Conservation (phyloP, 2,113 vertebrate species). For the Nansenia antarctica region DNA sequence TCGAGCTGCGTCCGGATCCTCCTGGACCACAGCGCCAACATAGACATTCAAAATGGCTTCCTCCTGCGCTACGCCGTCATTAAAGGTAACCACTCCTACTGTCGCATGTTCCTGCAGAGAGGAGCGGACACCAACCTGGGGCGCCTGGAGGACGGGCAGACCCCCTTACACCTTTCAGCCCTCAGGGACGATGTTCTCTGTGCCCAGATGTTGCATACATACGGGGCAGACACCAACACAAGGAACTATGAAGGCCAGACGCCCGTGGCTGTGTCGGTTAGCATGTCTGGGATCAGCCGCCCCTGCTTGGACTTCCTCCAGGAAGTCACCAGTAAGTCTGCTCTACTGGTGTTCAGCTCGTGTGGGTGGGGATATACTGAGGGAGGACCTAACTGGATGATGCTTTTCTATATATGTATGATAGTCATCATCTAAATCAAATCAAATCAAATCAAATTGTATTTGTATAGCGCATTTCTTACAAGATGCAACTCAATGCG, state of each 20-base stretch:
- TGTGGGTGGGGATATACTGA: no score
- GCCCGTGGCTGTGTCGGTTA: slow-evolving; percentile 90
- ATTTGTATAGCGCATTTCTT: no score
- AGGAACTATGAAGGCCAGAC: slow-evolving; percentile 98
- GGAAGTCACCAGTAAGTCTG: slow-evolving; percentile 96
- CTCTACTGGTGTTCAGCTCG: no score
- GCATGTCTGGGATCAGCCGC: slow-evolving; percentile 91
- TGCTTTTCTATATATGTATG: no score
- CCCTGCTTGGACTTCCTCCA: slow-evolving; percentile 98
- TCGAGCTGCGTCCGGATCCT: slow-evolving; percentile 98
- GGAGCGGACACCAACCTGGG: slow-evolving; percentile 97
- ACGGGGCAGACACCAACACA: slow-evolving; percentile 95
- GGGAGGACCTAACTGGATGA: no score
- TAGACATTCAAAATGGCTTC: slow-evolving; percentile 98
- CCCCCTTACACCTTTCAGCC: slow-evolving; percentile 94
- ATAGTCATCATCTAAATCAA: no score
- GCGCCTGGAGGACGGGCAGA: slow-evolving; percentile 95
- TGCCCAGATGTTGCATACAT: slow-evolving; percentile 93
- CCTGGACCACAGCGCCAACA: slow-evolving; percentile 96
- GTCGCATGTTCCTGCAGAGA: slow-evolving; percentile 98
- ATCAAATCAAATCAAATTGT: no score
- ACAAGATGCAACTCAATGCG: no score
- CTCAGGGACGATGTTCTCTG: slow-evolving; percentile 94
- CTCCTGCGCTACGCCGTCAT: slow-evolving; percentile 96
- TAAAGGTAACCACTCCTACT: slow-evolving; percentile 98